phyloP scores from a whole-genome alignment of 2,888 invertebrate species.

The Sceliomorpha sp. region DNA sequence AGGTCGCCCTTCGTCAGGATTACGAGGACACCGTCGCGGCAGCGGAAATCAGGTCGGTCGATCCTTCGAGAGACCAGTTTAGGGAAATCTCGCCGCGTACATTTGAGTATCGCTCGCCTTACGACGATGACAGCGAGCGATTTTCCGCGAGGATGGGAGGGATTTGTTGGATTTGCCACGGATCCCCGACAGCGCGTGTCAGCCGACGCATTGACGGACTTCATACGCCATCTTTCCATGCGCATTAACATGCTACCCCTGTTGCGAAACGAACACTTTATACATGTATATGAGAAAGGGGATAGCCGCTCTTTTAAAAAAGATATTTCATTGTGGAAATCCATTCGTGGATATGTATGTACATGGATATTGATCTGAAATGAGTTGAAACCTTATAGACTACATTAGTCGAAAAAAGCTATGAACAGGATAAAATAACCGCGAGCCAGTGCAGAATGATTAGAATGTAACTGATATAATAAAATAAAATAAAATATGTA shows the following conservation, averaged over 20 bases:
- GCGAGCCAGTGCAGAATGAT: neutral
- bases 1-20: conserved; percentile 8
- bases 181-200: conserved; percentile 21
- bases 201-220: conserved; percentile 7
- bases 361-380: conserved; percentile 6
- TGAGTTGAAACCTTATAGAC: conserved; percentile 7
- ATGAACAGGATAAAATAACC: neutral
- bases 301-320: neutral
- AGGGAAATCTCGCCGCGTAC: conserved; percentile 18
- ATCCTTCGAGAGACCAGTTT: conserved; percentile 11
- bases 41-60: conserved; percentile 13
- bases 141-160: conserved; percentile 17
- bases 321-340: conserved; percentile 6
- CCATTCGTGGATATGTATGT: neutral
- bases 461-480: too few species aligned
- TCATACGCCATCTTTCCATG: conserved; percentile 5
- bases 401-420: neutral
- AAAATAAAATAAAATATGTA: too few species aligned
- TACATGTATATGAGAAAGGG: conserved; percentile 10
- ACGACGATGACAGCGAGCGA: conserved; percentile 4
- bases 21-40: conserved; percentile 5
- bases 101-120: neutral
- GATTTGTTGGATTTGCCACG: conserved; percentile 31
- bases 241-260: conserved; percentile 16
- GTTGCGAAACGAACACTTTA: conserved; percentile 8